Evolutionary conservation across 2,113 vertebrate genomes (phyloP).

Genomic region (Corynorhinus townsendii): DNA sequence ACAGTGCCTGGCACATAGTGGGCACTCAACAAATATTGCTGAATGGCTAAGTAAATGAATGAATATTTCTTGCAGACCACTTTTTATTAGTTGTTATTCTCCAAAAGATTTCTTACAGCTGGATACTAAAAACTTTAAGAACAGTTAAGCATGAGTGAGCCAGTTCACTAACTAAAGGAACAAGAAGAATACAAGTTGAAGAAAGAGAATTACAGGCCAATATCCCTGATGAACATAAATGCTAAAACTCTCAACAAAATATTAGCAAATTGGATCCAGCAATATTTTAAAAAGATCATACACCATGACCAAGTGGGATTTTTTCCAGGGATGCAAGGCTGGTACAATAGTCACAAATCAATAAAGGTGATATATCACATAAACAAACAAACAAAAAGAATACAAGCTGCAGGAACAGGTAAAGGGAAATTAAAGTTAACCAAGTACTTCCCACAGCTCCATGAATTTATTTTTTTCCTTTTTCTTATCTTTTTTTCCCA

Average conservation of each 20-base stretch:
- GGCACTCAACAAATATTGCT: slow-evolving; percentile 48
- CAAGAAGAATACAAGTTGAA: slow-evolving; percentile 10
- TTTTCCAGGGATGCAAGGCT: too few relatives aligned
- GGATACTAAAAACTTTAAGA: background rate
- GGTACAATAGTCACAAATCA: too few relatives aligned
- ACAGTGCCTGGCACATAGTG: slow-evolving; percentile 72
- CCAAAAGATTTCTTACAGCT: slow-evolving; percentile 1
- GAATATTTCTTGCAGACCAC: background rate
- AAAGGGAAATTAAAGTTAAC: slow-evolving; percentile 12
- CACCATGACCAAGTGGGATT: too few relatives aligned
- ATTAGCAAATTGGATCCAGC: too few relatives aligned
- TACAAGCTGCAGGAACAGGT: background rate
- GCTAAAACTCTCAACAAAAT: too few relatives aligned
- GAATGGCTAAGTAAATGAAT: slow-evolving; percentile 8
- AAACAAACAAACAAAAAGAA: background rate
- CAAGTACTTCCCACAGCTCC: slow-evolving; percentile 19
- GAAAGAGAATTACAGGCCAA: background rate
- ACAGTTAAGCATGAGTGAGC: background rate
- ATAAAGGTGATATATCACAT: too few relatives aligned
- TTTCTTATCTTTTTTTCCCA: background rate
- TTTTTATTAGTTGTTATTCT: slow-evolving; percentile 26
- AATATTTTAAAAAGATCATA: too few relatives aligned
- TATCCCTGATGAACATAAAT: too few relatives aligned
- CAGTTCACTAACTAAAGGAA: background rate
- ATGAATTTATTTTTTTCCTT: background rate